phyloP scores from a whole-genome alignment of 2,888 invertebrate species.

The Teleogryllus oceanicus region DNA sequence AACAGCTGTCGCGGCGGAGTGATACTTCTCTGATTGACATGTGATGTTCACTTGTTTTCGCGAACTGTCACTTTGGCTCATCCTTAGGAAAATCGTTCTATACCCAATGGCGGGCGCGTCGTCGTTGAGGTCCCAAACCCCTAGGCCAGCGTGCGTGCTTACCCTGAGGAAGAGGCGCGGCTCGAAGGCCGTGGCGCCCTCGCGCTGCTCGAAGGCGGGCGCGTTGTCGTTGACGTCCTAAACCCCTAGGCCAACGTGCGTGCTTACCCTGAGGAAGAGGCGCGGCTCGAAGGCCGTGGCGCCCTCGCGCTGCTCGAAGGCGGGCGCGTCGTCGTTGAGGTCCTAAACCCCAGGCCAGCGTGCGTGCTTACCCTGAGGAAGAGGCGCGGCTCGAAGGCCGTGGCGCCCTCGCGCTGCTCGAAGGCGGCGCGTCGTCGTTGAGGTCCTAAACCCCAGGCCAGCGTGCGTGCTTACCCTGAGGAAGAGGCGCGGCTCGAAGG shows the following conservation, averaged over 20 bases:
- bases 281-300: slow-evolving; percentile 74
- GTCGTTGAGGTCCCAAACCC: too few relatives aligned
- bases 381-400: slow-evolving; percentile 74
- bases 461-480: too few relatives aligned
- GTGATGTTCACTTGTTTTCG: too few relatives aligned
- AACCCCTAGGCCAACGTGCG: too few relatives aligned
- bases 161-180: slow-evolving; percentile 73
- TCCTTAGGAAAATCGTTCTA: slow-evolving; percentile 46
- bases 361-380: too few relatives aligned
- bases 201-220: slow-evolving; percentile 66
- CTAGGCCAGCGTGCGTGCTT: slow-evolving; percentile 34
- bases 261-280: too few relatives aligned
- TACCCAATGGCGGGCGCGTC: slow-evolving; percentile 68
- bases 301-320: slow-evolving; percentile 62
- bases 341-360: too few relatives aligned
- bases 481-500: too few relatives aligned
- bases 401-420: slow-evolving; percentile 70
- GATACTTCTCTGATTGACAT: too few relatives aligned
- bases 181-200: slow-evolving; percentile 71
- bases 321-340: too few relatives aligned
- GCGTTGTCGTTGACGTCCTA: slow-evolving; percentile 76
- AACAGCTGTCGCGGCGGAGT: too few relatives aligned
- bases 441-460: too few relatives aligned
- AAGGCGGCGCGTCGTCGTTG: slow-evolving; percentile 78
- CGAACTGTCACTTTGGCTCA: slow-evolving; percentile 40